Evolutionary conservation across 2,888 invertebrate genomes (phyloP), one percentile per base, ranked within the genome.

Genomic region (Reticulitermes lucifugus): DNA sequence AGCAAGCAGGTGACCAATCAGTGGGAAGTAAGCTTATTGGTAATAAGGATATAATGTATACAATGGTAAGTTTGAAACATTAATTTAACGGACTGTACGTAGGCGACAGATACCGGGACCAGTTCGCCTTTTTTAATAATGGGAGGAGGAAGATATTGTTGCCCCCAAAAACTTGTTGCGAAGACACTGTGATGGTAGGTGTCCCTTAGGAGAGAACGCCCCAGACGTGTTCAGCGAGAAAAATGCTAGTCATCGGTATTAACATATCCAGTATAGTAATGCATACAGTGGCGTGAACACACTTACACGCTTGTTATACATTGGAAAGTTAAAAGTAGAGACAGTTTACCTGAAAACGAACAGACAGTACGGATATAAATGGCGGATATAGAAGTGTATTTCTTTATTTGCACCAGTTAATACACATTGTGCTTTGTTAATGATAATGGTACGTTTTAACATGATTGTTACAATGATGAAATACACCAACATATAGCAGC

Each of bases 41-140:
- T 79, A 55, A 14, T 55, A 60, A 80, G 70, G 46, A 65, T 21
- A 22, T 35, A 12, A 79, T 51, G 22, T 79, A 81, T 70, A 70
- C 70, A 81, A 81, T 81, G 70, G 70, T 22, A 35, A 65, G 43
- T 18, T 70, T 59, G 14, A 81, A 70, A 70, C 81, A 81, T 81
- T 81, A 81, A 81, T 81, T 81, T 81, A 81, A 21, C 22, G 77
- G 77, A 77, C 46, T 43, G 77, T 22, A 46, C n/a, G 77, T 77
- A 51, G 77, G 77, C 41, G 46, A 46, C 7, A n/a, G 25, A n/a
- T 7, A n/a, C n/a, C 25, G 6, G 2, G n/a, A 12, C 65, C 77
- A 46, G 77, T n/a, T 77, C 22, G 46, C n/a, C 21, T 73, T 29
- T 35, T 29, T 18, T 35, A 73, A 73, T 21, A 77, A 77, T 77